Conservation (phyloP, 2,113 vertebrate species). For the Onychostoma macrolepis region DNA sequence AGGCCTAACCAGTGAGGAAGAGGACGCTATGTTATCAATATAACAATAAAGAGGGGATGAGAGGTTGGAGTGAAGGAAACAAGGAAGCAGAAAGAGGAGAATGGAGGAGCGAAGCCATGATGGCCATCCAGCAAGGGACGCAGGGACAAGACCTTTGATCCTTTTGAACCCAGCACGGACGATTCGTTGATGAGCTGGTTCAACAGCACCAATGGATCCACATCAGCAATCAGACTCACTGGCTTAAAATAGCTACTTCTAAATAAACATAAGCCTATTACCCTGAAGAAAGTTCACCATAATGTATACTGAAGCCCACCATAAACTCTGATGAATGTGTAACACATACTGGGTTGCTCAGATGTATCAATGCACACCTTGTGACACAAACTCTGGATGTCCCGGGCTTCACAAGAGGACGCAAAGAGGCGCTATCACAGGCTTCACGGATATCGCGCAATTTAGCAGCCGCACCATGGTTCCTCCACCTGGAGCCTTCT, state of each 20-base stretch:
- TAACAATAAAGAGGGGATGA: slow-evolving; percentile 4
- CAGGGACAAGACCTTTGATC: slow-evolving; percentile 5
- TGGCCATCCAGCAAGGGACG: neutral
- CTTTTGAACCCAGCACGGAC: slow-evolving; percentile 20
- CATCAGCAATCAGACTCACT: slow-evolving; percentile 16
- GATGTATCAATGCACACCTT: neutral
- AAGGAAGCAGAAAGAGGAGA: slow-evolving; percentile 39
- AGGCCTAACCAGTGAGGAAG: slow-evolving; percentile 64
- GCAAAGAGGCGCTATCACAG: neutral
- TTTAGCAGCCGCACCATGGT: slow-evolving; percentile 4
- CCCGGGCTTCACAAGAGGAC: neutral
- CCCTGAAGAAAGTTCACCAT: slow-evolving; percentile 15
- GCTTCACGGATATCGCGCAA: slow-evolving; percentile 7
- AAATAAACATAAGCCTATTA: slow-evolving; percentile 23
- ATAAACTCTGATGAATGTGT: slow-evolving; percentile 23
- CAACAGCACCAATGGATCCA: slow-evolving; percentile 24
- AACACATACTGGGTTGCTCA: slow-evolving; percentile 42
- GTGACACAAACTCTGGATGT: slow-evolving; percentile 12
- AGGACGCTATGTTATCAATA: slow-evolving; percentile 43
- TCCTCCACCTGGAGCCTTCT: slow-evolving; percentile 30
- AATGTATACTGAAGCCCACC: slow-evolving; percentile 36
- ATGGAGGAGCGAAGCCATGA: slow-evolving; percentile 49
- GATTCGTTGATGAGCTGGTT: slow-evolving; percentile 20
- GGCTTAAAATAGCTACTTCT: slow-evolving; percentile 33
- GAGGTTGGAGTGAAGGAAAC: slow-evolving; percentile 1